Base-by-base conservation (phyloP, 2,888 invertebrate species). In the Plagiodera versicolora region DNA sequence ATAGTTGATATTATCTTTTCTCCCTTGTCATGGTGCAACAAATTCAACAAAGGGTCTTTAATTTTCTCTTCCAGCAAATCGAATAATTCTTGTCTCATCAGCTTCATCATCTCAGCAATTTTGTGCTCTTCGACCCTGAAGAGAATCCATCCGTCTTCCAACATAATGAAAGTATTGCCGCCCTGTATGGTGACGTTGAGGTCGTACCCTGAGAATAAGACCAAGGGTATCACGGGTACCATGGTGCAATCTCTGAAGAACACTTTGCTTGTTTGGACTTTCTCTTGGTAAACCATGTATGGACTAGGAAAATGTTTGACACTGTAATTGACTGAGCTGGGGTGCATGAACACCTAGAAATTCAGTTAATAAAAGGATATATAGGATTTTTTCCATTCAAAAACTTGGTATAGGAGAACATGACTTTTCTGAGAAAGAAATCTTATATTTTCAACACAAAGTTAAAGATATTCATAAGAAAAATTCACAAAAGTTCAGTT, bases 131-230 rank as follows among this genome's bases (percentile, higher is more conserved):
- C 88, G 0, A 90, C 89, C 77, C 89, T 87, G 71, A 93, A 86
- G 80, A 91, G 85, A 53, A 92, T 91, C 92, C 92, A 92, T 2
- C 91, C 91, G 69, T 89, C 89, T 77, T 90, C 92, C 24, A 93
- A 77, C 0, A 89, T 85, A 19, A 92, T 84, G 24, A 89, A 86
- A 65, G 90, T 91, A 8, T 85, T 86, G 0, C 89, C 91, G 67
- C 87, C 86, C 69, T 90, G 89, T 1, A 90, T 81, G 72, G 89
- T 89, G 58, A 93, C 88, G 17, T 86, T 84, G 14, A 92, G 80
- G 72, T 85, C 87, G 72, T 87, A 89, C n/a, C 92, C 91, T 74
- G 86, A 86, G 73, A 89, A 89, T 50, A 91, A 74, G 1, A 92
- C 87, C 32, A 93, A 77, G 0, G 92, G 87, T 61, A 92, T 76